Percentiles rank a stretch among this genome's conserved stretches.
Evolutionary conservation across 2,888 invertebrate species (phyloP).

Genomic region (Alloscopus bannaensis): DNA sequence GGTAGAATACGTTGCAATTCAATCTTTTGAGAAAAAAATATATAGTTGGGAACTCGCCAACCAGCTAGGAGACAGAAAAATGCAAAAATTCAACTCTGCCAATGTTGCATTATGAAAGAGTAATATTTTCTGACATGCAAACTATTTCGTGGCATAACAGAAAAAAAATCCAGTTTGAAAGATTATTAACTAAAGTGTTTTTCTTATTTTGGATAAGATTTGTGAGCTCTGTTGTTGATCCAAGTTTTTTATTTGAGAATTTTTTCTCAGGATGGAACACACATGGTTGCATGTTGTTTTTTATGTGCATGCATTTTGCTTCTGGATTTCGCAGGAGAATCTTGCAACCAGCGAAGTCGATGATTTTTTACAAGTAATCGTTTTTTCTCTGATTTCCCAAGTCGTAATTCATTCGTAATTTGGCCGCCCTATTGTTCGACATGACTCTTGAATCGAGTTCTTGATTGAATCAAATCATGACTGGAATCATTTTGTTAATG

Average conservation of each 20-base stretch:
- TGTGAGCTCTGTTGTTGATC: no score
- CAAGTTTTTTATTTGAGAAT: no score
- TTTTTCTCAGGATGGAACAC: not conserved
- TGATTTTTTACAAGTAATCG: constrained; percentile 26
- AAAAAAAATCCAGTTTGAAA: no score
- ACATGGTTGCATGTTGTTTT: not conserved
- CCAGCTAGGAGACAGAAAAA: no score
- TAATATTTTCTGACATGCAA: no score
- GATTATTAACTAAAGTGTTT: no score
- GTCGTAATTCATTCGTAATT: constrained; percentile 11
- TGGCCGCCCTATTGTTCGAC: not conserved
- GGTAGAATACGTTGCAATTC: not conserved
- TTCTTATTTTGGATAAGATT: no score
- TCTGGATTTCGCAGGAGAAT: not conserved
- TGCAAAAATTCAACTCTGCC: no score
- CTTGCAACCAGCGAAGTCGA: constrained; percentile 14
- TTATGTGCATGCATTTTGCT: not conserved
- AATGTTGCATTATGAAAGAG: no score
- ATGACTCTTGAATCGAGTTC: not conserved
- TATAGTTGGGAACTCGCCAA: no score
- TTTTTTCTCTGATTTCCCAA: constrained; percentile 13
- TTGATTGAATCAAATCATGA: constrained; percentile 14
- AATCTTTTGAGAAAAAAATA: no score
- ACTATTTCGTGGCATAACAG: no score
- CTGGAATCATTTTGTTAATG: not conserved